Evolutionary conservation across 1,140 invertebrate species (phyloP).

Genomic region (Papilio helenus): DNA sequence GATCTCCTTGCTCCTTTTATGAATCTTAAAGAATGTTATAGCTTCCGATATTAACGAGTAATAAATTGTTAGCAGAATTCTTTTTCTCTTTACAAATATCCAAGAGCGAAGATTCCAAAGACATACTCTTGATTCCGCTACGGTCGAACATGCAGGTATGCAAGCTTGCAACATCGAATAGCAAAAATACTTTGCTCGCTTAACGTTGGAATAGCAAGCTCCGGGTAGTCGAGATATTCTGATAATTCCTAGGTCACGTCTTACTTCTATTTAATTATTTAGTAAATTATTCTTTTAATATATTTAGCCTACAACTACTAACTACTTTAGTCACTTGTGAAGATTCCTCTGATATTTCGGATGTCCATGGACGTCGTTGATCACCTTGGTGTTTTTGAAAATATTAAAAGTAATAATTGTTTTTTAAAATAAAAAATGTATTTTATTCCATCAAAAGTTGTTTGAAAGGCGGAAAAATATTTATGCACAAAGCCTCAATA

Average conservation of each 20-base stretch:
- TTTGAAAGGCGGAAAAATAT: constrained; percentile 1
- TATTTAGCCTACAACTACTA: background rate
- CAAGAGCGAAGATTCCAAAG: background rate
- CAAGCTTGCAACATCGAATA: constrained; percentile 17
- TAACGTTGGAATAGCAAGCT: background rate
- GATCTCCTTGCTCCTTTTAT: background rate
- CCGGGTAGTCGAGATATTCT: background rate
- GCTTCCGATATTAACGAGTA: background rate
- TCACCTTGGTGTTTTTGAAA: no score
- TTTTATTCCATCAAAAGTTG: background rate
- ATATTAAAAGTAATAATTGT: no score
- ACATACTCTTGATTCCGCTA: constrained; percentile 4
- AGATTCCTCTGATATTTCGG: no score
- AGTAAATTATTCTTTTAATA: background rate
- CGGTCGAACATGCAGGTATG: background rate
- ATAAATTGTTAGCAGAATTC: constrained; percentile 4
- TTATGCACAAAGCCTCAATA: background rate
- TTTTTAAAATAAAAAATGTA: background rate
- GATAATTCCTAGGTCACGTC: background rate
- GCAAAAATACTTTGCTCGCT: constrained; percentile 16
- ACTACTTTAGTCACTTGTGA: no score
- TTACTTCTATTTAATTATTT: background rate
- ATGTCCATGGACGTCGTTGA: no score
- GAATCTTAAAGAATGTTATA: background rate
- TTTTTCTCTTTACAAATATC: background rate